Evolutionary conservation across 2,888 invertebrate species (phyloP), one percentile per base, ranked within the genome.

Genomic region (Sminthurides aquaticus): DNA sequence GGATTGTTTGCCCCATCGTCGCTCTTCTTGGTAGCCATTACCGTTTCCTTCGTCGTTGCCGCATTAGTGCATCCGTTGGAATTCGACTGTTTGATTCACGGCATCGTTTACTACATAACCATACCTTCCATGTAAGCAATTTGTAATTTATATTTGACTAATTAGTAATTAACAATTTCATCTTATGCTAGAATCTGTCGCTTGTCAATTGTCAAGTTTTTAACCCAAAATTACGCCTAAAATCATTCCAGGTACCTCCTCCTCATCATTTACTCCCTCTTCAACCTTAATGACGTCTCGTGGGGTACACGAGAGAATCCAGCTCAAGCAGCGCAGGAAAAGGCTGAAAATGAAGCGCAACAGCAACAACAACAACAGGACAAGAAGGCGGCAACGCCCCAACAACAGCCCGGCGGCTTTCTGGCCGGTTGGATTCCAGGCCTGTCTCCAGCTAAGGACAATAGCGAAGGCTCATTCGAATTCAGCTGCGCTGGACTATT

Each of bases 241-340:
- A n/a, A n/a, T n/a, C n/a, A n/a, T n/a, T 22, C 5, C 20, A 52
- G 52, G 52, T 64, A 95, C 78, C 86, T 96, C 84, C 80, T 96
- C 76, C 82, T 96, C 62, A 88, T 94, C 71, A 88, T 96, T 64
- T 96, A 92, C 78, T 91, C 94, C 0, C 82, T 95, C 27, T 92
- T 93, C 77, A 96, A 96, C 78, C 83, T 96, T 80, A 91, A 96
- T 78, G 89, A 92, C 76, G 90, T 96, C 2, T 87, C 89, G 1
- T 96, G 96, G 96, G 96, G 96, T 3, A 96, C 96, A 0, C 82
- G 96, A 67, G 96, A 95, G 78, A 87, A 65, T 22, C 59, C 64
- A 82, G 83, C 83, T 82, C 83, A 63, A 82, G 82, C 24, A 5
- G 1, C 74, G 82, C 60, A 83, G n/a, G 64, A 73, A 71, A 77